phyloP scores from a whole-genome alignment of 2,888 invertebrate genomes.

The Drosophila testacea region DNA sequence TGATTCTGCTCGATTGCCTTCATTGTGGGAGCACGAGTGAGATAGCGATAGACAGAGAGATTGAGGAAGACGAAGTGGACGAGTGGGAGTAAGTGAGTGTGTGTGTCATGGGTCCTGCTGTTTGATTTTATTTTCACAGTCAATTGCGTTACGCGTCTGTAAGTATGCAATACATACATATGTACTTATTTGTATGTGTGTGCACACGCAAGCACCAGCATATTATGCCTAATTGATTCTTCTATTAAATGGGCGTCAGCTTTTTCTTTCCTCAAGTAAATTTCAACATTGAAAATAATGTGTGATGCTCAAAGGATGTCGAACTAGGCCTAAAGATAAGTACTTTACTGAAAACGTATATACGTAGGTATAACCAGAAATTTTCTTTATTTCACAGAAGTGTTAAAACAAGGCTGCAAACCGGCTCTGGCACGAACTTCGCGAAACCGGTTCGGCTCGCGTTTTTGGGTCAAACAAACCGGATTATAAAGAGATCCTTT shows the following conservation, averaged over 20 bases:
- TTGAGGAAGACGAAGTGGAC: conserved; percentile 9
- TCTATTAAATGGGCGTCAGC: conserved; percentile 51
- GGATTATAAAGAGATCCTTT: too few relatives aligned
- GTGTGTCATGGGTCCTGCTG: conserved; percentile 25
- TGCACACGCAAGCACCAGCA: conserved; percentile 24
- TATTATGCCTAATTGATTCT: conserved; percentile 69
- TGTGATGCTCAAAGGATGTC: not conserved
- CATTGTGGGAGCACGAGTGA: conserved; percentile 55
- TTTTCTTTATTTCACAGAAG: not conserved
- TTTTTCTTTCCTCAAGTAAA: conserved; percentile 6
- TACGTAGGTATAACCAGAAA: not conserved
- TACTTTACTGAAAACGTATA: not conserved
- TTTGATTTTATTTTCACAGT: conserved; percentile 70
- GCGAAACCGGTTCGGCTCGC: too few relatives aligned
- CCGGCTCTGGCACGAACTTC: too few relatives aligned
- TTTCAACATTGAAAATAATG: not conserved
- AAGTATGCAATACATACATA: conserved; percentile 56
- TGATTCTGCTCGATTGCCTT: conserved; percentile 80
- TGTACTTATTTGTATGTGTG: conserved; percentile 3
- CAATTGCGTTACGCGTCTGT: conserved; percentile 67
- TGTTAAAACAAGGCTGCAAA: not conserved
- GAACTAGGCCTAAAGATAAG: not conserved
- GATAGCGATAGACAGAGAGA: conserved; percentile 16
- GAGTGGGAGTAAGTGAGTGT: conserved; percentile 11
- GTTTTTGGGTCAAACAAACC: too few relatives aligned